Base-by-base conservation (phyloP, 64 coral and sea anemone genomes). In the Platygyra sinensis region DNA sequence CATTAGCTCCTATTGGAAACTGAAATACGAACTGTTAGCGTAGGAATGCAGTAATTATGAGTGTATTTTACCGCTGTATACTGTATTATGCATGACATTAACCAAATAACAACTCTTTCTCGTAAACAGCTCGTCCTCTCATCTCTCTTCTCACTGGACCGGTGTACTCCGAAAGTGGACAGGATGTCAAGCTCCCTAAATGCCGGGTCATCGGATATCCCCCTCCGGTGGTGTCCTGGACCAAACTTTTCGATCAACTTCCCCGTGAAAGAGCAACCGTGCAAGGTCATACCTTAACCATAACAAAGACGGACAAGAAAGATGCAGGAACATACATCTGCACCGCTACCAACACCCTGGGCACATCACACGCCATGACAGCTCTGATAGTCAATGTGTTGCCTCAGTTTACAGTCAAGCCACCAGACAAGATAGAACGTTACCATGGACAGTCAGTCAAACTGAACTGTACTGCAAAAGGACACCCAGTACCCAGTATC, bases 151-250 rank as follows among this genome's bases (percentile, higher is more conserved):
- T 62, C 18, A 10, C 42, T 6, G 75, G 87, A 67, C 87, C 87
- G 11, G 62, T 42, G 4, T 65, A 79, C 60, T 30, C 38, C 27
- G 18, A 62, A 2, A 60, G 51, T 19, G 87, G 87, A 49, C 10
- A 89, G 13, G 32, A 79, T 52, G 75, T 57, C 14, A 38, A 62
- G 2, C 76, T 89, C 22, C 87, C 87, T 4, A 63, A 18, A 7
- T 89, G 87, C 39, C 87, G 78, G 14, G 87, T 76, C 72, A 77
- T 54, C 11, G 87, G 87, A 15, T 88, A 51, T 78, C 87, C 87
- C 74, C 46, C 74, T 62, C 87, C 87, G 7, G 75, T 57, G 36
- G 62, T 89, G 5, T 79, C 74, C 0, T 89, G 87, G 87, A 51
- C 73, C 8, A 89, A 71, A 32, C 52, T 80, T 9, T 30, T 71